Conservation (phyloP, 2,113 vertebrate species). For the Varanus salvator region DNA sequence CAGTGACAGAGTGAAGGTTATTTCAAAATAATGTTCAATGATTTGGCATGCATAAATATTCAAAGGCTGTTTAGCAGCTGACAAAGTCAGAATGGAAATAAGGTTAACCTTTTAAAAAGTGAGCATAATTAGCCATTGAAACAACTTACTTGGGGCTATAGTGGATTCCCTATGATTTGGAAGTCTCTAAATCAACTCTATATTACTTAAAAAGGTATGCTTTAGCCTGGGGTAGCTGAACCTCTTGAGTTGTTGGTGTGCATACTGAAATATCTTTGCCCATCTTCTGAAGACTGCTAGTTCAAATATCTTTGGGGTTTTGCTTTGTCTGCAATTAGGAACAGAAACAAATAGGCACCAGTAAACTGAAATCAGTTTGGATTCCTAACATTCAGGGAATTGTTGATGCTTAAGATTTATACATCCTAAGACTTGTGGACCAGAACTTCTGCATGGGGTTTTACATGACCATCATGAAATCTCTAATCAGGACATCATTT, state of each 20-base stretch:
- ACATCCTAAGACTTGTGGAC: background rate
- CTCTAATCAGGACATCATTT: no score
- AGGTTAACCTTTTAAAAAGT: conserved; percentile 9
- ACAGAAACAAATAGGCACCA: background rate
- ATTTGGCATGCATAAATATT: conserved; percentile 19
- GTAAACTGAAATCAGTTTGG: background rate
- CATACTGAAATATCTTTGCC: background rate
- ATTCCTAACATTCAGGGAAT: background rate
- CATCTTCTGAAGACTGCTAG: background rate
- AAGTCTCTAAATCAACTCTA: conserved; percentile 8
- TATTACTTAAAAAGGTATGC: background rate
- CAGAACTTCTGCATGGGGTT: background rate
- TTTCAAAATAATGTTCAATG: background rate
- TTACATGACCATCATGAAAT: background rate
- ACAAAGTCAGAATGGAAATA: conserved; percentile 9
- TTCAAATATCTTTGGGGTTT: background rate
- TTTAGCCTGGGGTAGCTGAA: background rate
- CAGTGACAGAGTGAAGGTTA: background rate
- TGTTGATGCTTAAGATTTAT: background rate
- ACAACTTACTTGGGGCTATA: conserved; percentile 1
- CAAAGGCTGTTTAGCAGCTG: conserved; percentile 1
- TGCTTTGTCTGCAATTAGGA: background rate
- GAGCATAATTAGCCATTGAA: conserved; percentile 5
- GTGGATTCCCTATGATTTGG: background rate
- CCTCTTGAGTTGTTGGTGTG: background rate